These are phyloP conservation scores for Tonatia bakeri DNA, from an alignment of 2,113 vertebrate species.

Conservation along the genomic window DNA sequence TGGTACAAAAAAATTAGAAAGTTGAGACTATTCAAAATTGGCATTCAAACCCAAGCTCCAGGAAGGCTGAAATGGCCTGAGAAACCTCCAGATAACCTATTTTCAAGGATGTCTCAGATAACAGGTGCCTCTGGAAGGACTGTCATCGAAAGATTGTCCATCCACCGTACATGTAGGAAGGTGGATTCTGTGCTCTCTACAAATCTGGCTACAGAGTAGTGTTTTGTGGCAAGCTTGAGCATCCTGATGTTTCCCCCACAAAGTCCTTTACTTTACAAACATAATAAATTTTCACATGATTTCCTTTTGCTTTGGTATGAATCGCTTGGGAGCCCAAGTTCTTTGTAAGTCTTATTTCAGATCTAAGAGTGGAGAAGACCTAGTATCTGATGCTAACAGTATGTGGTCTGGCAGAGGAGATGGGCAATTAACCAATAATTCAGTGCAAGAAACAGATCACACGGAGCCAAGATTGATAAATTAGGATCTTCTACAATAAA, in stretches of 20 bases:
- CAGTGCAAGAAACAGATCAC: background rate
- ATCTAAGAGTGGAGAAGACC: background rate
- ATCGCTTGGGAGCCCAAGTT: background rate
- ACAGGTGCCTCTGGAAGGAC: background rate
- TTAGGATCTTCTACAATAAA: background rate
- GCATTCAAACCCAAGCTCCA: background rate
- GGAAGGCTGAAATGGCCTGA: background rate
- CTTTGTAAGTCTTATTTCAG: background rate
- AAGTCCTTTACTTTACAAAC: background rate
- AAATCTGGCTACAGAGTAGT: background rate
- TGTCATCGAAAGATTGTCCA: background rate
- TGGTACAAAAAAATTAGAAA: background rate
- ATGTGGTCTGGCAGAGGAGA: background rate
- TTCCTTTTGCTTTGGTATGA: background rate
- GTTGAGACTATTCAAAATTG: background rate
- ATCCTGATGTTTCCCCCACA: background rate
- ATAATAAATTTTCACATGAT: background rate
- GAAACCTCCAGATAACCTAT: background rate
- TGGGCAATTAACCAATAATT: slow-evolving; percentile 11
- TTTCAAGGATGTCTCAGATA: background rate
- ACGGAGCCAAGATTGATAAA: background rate
- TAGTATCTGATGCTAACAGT: background rate
- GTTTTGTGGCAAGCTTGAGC: background rate
- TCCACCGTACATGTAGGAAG: background rate
- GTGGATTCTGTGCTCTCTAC: background rate